Evolutionary conservation across 2,797 vertebrate species (phyloP).

Genomic region (Diglossa cyanea): DNA sequence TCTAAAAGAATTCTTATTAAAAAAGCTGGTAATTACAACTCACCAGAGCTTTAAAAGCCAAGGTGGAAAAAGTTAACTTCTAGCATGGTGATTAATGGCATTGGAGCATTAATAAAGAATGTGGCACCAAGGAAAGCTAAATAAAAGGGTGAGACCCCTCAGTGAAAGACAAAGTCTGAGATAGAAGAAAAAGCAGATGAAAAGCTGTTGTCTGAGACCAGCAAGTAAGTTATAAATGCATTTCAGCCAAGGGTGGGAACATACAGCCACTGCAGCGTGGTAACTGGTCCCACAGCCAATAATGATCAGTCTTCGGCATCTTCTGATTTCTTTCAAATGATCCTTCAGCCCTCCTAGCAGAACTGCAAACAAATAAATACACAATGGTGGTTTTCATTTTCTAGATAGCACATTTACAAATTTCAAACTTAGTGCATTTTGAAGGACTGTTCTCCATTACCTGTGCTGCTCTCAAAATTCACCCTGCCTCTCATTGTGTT

Average conservation of each 20-base stretch:
- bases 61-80: neutral
- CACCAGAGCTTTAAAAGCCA: neutral
- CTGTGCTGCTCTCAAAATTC: conserved; percentile 88
- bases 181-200: neutral
- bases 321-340: conserved; percentile 92
- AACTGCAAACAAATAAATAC: conserved; percentile 74
- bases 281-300: conserved; percentile 96
- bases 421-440: neutral
- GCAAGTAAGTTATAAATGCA: neutral
- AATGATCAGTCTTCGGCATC: conserved; percentile 89
- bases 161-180: neutral
- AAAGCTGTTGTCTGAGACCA: neutral
- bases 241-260: conserved; percentile 50
- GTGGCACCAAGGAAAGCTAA: neutral
- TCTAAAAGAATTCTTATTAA: neutral
- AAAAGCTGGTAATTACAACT: neutral
- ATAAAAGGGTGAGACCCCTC: neutral
- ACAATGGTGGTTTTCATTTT: neutral
- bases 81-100: neutral
- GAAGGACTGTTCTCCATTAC: conserved; percentile 57
- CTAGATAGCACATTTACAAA: neutral
- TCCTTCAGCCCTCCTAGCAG: conserved; percentile 92
- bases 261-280: conserved; percentile 91
- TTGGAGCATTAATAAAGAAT: neutral
- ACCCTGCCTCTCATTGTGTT: conserved; percentile 97